A percentile compares a stretch with the other conserved stretches of the same genome.
Evolutionary conservation across 1,140 invertebrate species (phyloP).

Genomic region (Tigriopus japonicus): DNA sequence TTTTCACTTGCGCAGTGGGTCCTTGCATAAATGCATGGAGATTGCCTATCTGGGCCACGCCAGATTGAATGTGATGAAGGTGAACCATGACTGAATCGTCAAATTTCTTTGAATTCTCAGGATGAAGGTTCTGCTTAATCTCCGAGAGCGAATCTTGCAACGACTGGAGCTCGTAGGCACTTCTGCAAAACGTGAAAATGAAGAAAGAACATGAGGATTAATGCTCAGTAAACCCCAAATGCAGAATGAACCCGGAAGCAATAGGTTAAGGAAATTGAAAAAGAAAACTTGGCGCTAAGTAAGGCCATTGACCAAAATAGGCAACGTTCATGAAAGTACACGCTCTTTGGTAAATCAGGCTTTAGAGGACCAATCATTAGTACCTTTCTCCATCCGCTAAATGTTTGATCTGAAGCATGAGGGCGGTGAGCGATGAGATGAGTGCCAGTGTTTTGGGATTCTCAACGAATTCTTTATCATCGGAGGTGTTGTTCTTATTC

Average conservation of each 20-base stretch:
- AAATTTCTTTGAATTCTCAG: conserved; percentile 58
- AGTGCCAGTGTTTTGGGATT: conserved; percentile 4
- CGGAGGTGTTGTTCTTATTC: conserved; percentile 6
- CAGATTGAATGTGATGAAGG: conserved; percentile 74
- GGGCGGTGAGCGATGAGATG: conserved; percentile 3
- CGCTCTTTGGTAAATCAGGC: too few species aligned
- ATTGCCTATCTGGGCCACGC: conserved; percentile 44
- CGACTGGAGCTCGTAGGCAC: conserved; percentile 76
- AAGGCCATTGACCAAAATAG: too few species aligned
- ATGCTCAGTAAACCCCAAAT: background rate
- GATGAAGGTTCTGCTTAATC: conserved; percentile 56
- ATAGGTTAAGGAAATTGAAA: too few species aligned
- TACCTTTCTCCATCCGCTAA: conserved; percentile 10
- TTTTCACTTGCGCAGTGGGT: too few species aligned
- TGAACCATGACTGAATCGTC: conserved; percentile 78
- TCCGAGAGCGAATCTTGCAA: conserved; percentile 77
- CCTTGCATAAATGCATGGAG: conserved; percentile 21
- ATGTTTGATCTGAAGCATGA: conserved; percentile 7
- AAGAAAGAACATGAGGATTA: background rate
- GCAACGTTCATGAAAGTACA: too few species aligned
- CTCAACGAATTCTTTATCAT: conserved; percentile 2
- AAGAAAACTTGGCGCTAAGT: too few species aligned
- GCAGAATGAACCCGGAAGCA: too few species aligned
- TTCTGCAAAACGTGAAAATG: conserved; percentile 35
- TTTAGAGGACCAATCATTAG: too few species aligned